Conservation (phyloP, 2,113 vertebrate species). For the Pleuronectes platessa region DNA sequence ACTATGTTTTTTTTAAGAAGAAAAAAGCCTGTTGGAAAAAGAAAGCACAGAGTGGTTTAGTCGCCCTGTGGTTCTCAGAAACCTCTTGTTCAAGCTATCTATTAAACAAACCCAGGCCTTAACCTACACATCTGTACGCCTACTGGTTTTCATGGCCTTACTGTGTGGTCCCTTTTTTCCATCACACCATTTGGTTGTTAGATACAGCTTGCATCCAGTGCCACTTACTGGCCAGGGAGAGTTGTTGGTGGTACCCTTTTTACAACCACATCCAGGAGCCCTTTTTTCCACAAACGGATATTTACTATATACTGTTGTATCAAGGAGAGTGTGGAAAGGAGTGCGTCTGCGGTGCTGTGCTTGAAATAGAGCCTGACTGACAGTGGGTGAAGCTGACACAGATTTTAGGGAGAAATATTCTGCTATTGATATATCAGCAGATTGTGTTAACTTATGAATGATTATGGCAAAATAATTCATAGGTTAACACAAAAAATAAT, state of each 20-base stretch:
- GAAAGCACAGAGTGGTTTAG: slow-evolving; percentile 29
- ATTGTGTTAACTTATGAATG: not conserved
- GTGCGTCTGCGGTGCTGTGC: slow-evolving; percentile 8
- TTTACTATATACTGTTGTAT: slow-evolving; percentile 26
- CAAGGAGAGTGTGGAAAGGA: not conserved
- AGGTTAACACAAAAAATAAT: not conserved
- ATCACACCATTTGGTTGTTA: slow-evolving; percentile 74
- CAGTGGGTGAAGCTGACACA: not conserved
- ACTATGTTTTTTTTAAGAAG: not conserved
- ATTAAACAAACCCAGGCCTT: slow-evolving; percentile 54
- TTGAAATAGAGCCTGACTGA: not conserved
- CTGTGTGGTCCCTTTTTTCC: slow-evolving; percentile 76
- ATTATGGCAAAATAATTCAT: not conserved
- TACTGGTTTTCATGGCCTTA: slow-evolving; percentile 45
- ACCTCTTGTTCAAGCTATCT: slow-evolving; percentile 51
- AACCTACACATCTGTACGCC: slow-evolving; percentile 45
- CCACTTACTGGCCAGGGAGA: slow-evolving; percentile 50
- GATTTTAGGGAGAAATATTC: no score
- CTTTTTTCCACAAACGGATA: slow-evolving; percentile 53
- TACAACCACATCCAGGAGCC: slow-evolving; percentile 40
- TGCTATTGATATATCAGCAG: not conserved
- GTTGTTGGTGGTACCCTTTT: slow-evolving; percentile 55
- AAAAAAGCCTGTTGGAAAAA: slow-evolving; percentile 11
- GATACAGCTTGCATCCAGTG: slow-evolving; percentile 57
- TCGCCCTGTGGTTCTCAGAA: slow-evolving; percentile 35